Conservation (phyloP, 2,797 vertebrate species). For the Rhyacichthys aspro region DNA sequence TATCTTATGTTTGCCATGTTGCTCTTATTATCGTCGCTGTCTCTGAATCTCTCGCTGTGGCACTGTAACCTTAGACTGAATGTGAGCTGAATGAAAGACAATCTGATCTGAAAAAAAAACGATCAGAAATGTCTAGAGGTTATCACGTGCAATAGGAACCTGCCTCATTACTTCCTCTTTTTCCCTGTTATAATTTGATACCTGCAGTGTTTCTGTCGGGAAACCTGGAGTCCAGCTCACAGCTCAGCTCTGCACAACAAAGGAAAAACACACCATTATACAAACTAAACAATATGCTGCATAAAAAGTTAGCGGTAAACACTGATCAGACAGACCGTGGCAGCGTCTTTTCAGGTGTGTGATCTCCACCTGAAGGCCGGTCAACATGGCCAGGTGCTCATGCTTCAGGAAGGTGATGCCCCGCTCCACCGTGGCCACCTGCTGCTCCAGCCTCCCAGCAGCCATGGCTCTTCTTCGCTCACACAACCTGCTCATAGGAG, state of each 20-base stretch:
- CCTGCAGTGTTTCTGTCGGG: slow-evolving; percentile 86
- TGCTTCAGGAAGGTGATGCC: slow-evolving; percentile 92
- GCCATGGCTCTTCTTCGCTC: slow-evolving; percentile 81
- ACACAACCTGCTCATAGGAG: slow-evolving; percentile 51
- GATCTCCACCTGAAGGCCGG: slow-evolving; percentile 91
- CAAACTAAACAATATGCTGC: neutral
- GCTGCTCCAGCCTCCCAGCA: slow-evolving; percentile 88
- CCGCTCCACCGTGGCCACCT: slow-evolving; percentile 92
- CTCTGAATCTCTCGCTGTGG: neutral
- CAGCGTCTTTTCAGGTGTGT: slow-evolving; percentile 92
- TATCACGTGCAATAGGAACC: neutral
- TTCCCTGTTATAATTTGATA: slow-evolving; percentile 64
- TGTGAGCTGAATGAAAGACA: slow-evolving; percentile 5
- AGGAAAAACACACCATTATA: slow-evolving; percentile 2
- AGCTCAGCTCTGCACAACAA: slow-evolving; percentile 85
- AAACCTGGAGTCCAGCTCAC: slow-evolving; percentile 89
- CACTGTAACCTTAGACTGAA: slow-evolving; percentile 1
- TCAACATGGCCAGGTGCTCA: slow-evolving; percentile 90
- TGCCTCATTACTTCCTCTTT: neutral
- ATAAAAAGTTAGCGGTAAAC: neutral
- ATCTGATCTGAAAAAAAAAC: slow-evolving; percentile 1
- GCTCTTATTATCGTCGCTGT: neutral
- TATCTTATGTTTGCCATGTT: neutral
- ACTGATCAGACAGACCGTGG: slow-evolving; percentile 81
- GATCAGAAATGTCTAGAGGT: neutral